phyloP scores from a whole-genome alignment of 2,888 invertebrate species.

The Myathropa florea region DNA sequence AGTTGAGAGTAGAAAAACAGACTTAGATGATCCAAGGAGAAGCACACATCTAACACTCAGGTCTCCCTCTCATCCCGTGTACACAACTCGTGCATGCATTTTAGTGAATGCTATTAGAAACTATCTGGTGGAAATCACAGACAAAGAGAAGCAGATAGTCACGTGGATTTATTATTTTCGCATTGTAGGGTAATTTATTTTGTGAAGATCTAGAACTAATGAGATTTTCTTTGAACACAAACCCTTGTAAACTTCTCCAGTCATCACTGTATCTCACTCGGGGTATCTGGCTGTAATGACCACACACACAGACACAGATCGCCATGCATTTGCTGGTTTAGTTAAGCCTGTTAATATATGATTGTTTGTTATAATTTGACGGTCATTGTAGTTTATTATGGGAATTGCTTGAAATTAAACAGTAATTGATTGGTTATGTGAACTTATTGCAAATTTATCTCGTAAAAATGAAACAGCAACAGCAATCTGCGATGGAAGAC shows the following conservation, averaged over 20 bases:
- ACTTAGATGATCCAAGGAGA: slow-evolving; percentile 11
- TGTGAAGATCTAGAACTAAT: slow-evolving; percentile 71
- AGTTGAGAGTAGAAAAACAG: slow-evolving; percentile 47
- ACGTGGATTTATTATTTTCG: slow-evolving; percentile 69
- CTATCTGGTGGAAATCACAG: slow-evolving; percentile 42
- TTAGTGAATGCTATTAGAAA: slow-evolving; percentile 45
- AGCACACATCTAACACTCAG: slow-evolving; percentile 33
- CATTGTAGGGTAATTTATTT: slow-evolving; percentile 67
- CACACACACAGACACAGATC: not conserved
- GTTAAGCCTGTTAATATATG: slow-evolving; percentile 60
- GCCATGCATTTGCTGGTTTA: no score
- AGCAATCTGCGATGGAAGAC: slow-evolving; percentile 6
- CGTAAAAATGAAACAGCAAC: not conserved
- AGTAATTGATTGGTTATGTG: slow-evolving; percentile 58
- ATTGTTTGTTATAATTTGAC: slow-evolving; percentile 63
- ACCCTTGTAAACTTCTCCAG: not conserved
- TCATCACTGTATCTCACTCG: not conserved
- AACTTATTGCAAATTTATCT: slow-evolving; percentile 46
- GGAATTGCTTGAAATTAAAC: slow-evolving; percentile 63
- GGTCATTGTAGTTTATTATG: slow-evolving; percentile 61
- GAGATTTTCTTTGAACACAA: slow-evolving; percentile 44
- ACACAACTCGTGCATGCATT: slow-evolving; percentile 38
- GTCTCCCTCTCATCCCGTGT: not conserved
- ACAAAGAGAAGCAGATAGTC: slow-evolving; percentile 26
- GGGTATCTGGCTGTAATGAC: slow-evolving; percentile 14